Evolutionary conservation across 2,888 invertebrate genomes (phyloP), one percentile per base, ranked within the genome.

Genomic region (Anoncus sp.): DNA sequence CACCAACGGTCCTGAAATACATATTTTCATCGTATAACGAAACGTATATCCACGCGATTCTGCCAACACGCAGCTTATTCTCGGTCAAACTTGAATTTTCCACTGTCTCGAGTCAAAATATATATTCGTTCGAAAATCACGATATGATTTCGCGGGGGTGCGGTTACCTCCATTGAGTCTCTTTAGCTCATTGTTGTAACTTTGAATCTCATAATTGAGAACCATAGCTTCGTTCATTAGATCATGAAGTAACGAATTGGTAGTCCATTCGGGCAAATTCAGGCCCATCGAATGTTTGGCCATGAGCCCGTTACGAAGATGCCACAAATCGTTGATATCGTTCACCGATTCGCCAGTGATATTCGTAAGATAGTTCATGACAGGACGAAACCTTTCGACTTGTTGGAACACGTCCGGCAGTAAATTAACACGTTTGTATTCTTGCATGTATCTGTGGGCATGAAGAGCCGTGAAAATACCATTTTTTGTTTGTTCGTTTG

Each of bases 231-330:
- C 92, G 88, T 91, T 90, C n/a, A 94, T 88, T 90, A 91, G 91
- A 87, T 93, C 92, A 67, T 92, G 90, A 0, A 90, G 88, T 65
- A 89, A 89, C n/a, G n/a, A 1, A 94, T 92, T 51, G 92, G 92
- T 91, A 2, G 93, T 92, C 94, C 94, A 94, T 85, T 92, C 91
- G 7, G 94, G 94, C 85, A 93, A 92, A 1, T 92, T 87, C 74
- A 93, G 91, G 89, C 92, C 92, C 80, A 93, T 93, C 67, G 92
- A 92, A 38, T 91, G 91, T 92, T 93, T 87, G 4, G 91, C 89
- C 75, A 85, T 86, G 16, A 92, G 79, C 16, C 88, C 75, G 40
- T 86, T 84, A 74, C 87, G 86, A 0, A 88, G 66, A 73, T 85
- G 77, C 51, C 84, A 85, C 79, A 87, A 77, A 47, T 86, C 85